Evolutionary conservation across 2,888 invertebrate genomes (phyloP).

Genomic region (Drosophila silvestris): DNA sequence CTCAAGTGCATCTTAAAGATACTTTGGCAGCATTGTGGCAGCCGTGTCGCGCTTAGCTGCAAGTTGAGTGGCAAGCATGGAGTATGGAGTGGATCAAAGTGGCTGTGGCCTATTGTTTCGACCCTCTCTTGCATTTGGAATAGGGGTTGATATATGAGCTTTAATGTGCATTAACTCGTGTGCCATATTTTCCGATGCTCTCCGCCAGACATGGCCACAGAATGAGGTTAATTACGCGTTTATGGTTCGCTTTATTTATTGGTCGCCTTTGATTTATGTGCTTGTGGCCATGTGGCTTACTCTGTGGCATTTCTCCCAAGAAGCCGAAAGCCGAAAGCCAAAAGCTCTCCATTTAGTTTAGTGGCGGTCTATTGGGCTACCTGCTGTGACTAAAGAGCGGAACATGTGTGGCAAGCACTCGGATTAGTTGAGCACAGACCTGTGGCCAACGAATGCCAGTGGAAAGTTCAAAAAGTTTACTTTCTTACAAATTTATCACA

Average conservation of each 20-base stretch:
- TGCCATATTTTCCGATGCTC: slow-evolving; percentile 47
- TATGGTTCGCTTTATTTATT: slow-evolving; percentile 69
- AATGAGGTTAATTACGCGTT: slow-evolving; percentile 77
- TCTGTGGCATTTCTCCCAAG: not conserved
- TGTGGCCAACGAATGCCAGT: slow-evolving; percentile 30
- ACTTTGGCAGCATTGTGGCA: slow-evolving; percentile 68
- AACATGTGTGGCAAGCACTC: slow-evolving; percentile 31
- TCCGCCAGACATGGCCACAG: slow-evolving; percentile 17
- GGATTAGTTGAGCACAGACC: slow-evolving; percentile 11
- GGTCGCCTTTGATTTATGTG: slow-evolving; percentile 69
- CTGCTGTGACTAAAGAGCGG: slow-evolving; percentile 46
- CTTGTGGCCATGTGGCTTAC: slow-evolving; percentile 22
- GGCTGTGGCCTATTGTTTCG: slow-evolving; percentile 61
- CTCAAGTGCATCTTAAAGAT: slow-evolving; percentile 81
- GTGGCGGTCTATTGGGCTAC: slow-evolving; percentile 21
- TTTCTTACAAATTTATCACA: slow-evolving; percentile 13
- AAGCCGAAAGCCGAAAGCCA: not conserved
- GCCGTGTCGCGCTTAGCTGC: slow-evolving; percentile 48
- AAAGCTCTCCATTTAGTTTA: not conserved
- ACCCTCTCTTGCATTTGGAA: slow-evolving; percentile 1
- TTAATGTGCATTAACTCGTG: slow-evolving; percentile 73
- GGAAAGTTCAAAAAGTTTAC: slow-evolving; percentile 3
- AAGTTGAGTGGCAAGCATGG: slow-evolving; percentile 47
- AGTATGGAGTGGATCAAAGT: slow-evolving; percentile 50
- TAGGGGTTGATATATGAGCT: slow-evolving; percentile 76